Conservation (phyloP, 2,113 vertebrate genomes). For the Callipepla squamata region DNA sequence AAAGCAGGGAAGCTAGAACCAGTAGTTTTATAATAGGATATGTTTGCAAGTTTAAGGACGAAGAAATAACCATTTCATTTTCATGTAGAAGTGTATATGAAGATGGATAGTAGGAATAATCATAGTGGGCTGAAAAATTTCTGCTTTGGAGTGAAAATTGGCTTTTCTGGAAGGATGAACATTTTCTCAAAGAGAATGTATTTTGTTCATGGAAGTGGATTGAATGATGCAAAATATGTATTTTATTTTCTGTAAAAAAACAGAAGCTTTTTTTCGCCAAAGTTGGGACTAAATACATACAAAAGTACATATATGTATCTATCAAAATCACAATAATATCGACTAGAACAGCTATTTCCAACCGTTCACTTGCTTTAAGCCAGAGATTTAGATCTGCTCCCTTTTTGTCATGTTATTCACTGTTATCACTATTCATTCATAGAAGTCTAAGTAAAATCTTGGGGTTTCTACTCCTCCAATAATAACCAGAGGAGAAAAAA, state of each 20-base stretch:
- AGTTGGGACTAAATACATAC: fast-evolving
- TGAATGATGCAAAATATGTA: not conserved
- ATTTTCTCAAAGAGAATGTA: not conserved
- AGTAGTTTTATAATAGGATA: not conserved
- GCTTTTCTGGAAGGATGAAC: not conserved
- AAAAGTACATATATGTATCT: not conserved
- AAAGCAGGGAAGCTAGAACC: not conserved
- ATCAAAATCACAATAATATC: not conserved
- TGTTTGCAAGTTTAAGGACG: not conserved
- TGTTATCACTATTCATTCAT: not conserved
- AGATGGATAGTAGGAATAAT: not conserved
- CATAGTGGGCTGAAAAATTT: not conserved
- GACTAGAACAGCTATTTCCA: not conserved
- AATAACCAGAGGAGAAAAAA: not conserved
- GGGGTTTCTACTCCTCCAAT: not conserved
- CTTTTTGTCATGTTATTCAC: not conserved
- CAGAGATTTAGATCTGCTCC: not conserved
- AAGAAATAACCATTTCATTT: not conserved
- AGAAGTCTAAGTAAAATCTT: not conserved
- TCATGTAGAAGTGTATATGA: not conserved
- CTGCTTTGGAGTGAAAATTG: not conserved
- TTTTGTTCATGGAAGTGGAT: not conserved
- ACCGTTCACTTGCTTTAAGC: not conserved
- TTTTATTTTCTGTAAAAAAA: not conserved
- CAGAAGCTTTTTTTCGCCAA: not conserved